Conservation (phyloP, 2,113 vertebrate genomes). For the Pelmatolapia mariae region DNA sequence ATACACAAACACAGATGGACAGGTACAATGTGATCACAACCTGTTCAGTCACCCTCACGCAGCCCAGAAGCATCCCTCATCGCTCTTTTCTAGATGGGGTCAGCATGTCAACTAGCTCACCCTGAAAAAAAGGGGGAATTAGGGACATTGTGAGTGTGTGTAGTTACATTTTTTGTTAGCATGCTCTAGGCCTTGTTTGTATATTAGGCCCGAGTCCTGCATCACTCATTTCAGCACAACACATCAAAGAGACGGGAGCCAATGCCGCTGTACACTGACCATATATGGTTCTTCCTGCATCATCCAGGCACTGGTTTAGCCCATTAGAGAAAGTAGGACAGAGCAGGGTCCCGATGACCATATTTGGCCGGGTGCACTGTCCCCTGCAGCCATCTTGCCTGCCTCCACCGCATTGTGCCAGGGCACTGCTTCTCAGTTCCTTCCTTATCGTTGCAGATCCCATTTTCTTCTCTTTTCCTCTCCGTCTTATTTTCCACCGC, state of each 20-base stretch:
- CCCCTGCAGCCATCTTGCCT: conserved; percentile 69
- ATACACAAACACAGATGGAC: conserved; percentile 11
- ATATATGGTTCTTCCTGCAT: conserved; percentile 52
- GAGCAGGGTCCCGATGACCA: conserved; percentile 61
- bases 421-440: conserved; percentile 34
- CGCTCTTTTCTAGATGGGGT: not conserved
- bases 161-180: not conserved
- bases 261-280: conserved; percentile 16
- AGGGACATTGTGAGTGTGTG: not conserved
- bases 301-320: conserved; percentile 34
- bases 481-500: not conserved
- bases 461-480: conserved; percentile 8
- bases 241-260: conserved; percentile 35
- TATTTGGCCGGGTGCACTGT: conserved; percentile 59
- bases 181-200: conserved; percentile 39
- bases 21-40: conserved; percentile 17
- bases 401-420: conserved; percentile 44
- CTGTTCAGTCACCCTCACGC: conserved; percentile 7
- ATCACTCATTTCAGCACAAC: conserved; percentile 42
- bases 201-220: conserved; percentile 33
- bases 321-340: conserved; percentile 68
- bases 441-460: conserved; percentile 8
- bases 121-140: not conserved
- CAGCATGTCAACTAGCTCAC: conserved; percentile 15
- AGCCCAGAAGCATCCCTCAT: conserved; percentile 2